Evolutionary conservation across 2,888 invertebrate genomes (phyloP).

Genomic region (Hipparchia semele): DNA sequence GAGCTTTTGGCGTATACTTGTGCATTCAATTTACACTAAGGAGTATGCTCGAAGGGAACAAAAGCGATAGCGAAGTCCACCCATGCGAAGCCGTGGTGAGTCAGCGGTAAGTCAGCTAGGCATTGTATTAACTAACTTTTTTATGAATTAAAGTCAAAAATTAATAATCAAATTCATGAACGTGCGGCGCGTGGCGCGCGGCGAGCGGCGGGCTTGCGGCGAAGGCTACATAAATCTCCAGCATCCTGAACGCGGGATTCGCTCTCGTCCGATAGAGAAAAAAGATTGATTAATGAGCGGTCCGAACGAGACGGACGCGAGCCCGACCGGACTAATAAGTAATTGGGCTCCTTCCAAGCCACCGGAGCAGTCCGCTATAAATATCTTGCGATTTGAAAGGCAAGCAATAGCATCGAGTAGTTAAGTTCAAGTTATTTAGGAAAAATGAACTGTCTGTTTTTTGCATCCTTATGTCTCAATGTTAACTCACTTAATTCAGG

Average conservation of each 20-base stretch:
- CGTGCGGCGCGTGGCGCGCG: not conserved
- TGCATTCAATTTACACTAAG: no score
- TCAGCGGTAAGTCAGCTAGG: no score
- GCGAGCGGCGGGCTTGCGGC: constrained; percentile 7
- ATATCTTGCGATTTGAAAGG: constrained; percentile 1
- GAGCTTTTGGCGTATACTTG: no score
- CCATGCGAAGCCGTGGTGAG: no score
- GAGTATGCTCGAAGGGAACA: no score
- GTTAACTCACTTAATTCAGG: no score
- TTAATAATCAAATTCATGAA: not conserved
- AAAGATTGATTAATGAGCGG: constrained; percentile 48
- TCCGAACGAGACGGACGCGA: constrained; percentile 43
- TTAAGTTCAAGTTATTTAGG: not conserved
- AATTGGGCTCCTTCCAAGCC: not conserved
- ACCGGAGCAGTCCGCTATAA: not conserved
- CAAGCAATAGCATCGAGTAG: not conserved
- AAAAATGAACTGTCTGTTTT: not conserved
- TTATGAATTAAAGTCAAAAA: constrained; percentile 10
- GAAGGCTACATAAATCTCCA: constrained; percentile 43
- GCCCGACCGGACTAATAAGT: constrained; percentile 40
- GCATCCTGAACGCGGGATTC: constrained; percentile 42
- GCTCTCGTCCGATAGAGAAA: constrained; percentile 40
- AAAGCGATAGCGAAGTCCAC: no score
- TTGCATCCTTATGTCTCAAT: no score
- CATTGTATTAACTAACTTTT: no score